Conservation (phyloP, 2,113 vertebrate species). For the Cisticola juncidis region DNA sequence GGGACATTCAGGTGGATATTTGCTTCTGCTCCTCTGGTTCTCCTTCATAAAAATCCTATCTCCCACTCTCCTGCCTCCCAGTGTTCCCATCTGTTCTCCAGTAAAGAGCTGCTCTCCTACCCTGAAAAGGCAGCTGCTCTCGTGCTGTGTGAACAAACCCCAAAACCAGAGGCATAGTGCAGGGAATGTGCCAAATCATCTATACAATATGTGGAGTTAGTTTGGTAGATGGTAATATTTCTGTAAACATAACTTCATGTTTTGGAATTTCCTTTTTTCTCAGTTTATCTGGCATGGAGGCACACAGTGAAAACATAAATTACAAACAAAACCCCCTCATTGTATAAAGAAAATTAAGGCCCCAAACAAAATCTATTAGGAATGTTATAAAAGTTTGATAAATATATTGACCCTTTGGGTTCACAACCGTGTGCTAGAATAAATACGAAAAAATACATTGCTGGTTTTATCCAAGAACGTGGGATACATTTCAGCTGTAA, state of each 20-base stretch:
- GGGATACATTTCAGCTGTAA: neutral
- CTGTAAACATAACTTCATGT: neutral
- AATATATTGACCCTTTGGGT: neutral
- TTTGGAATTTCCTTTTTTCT: neutral
- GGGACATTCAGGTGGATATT: neutral
- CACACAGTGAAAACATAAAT: neutral
- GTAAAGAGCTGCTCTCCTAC: neutral
- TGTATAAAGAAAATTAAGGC: neutral
- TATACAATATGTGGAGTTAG: neutral
- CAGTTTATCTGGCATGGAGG: neutral
- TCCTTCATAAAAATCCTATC: neutral
- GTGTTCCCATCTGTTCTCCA: neutral
- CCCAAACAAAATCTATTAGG: neutral
- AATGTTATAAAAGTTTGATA: neutral
- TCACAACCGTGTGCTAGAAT: neutral
- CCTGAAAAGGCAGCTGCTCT: neutral
- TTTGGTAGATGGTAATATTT: neutral
- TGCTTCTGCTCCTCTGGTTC: neutral
- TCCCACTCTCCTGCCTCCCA: neutral
- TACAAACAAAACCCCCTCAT: accelerated
- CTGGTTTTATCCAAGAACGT: neutral
- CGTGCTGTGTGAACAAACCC: neutral
- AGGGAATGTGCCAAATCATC: neutral
- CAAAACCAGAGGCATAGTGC: neutral
- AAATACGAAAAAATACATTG: neutral